Percentiles rank a stretch among this genome's conserved stretches.
Conservation (phyloP, 2,113 vertebrate species). For the Perca fluviatilis region DNA sequence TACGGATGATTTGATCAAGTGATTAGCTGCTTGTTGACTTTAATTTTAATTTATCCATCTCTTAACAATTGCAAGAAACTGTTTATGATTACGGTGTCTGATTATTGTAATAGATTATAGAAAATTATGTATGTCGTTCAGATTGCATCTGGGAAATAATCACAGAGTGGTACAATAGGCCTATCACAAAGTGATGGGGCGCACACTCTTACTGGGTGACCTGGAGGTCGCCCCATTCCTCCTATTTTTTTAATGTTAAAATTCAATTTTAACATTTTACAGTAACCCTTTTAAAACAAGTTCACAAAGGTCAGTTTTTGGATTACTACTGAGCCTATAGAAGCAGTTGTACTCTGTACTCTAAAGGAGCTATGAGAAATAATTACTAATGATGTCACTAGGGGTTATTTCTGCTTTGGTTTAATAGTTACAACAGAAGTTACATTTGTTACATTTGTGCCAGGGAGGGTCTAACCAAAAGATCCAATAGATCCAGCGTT, state of each 20-base stretch:
- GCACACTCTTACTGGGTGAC: too few species aligned
- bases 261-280: background rate
- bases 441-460: background rate
- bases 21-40: conserved; percentile 20
- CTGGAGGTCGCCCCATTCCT: too few species aligned
- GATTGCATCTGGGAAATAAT: conserved; percentile 12
- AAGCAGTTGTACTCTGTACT: background rate
- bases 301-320: background rate
- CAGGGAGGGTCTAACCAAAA: background rate
- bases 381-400: conserved; percentile 11
- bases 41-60: background rate
- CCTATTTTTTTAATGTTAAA: too few species aligned
- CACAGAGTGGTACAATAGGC: background rate
- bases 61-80: background rate
- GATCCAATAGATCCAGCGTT: background rate
- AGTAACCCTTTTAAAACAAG: background rate
- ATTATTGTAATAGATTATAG: conserved; percentile 3
- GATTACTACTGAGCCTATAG: background rate
- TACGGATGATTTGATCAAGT: background rate
- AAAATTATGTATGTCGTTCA: background rate
- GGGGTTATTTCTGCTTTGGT: background rate
- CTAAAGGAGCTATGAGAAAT: conserved; percentile 1
- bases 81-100: conserved; percentile 4
- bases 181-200: background rate
- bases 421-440: conserved; percentile 13